Evolutionary conservation across 2,797 vertebrate genomes (phyloP), one percentile per base, ranked within the genome.

Genomic region (Falco concolor): DNA sequence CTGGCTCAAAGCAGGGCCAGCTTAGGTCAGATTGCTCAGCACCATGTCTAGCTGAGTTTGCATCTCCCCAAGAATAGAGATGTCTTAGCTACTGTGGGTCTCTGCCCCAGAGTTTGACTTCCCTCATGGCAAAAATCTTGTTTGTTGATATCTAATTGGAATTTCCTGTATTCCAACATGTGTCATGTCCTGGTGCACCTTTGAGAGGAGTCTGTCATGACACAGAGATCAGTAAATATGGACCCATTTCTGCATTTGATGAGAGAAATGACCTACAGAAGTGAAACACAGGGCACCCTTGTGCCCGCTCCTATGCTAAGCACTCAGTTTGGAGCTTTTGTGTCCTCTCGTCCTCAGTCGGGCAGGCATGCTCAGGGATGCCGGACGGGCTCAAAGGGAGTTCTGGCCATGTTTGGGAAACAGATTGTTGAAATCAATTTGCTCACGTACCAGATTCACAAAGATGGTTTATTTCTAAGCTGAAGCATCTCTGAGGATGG

Each of bases 261-360:
- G 5, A 4, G 0, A 49, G 24, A 60, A 88, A 67, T 36, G 16
- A 52, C 8, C 17, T 28, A 5, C 34, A 52, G 64, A 88, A 56
- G 23, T 5, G 38, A 80, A 94, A 60, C 4, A 0, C 18, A 27
- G 21, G 27, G 13, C 38, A 18, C 5, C 5, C 28, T 56, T 52
- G 10, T 36, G 49, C 25, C 34, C 14, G 12, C 3, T 70, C 14
- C 24, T 22, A 1, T 12, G 1, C 6, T 34, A 18, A 40, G 27
- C 2, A 2, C 67, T 63, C 0, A 0, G 4, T 60, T 19, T 65
- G 70, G 32, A 28, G 6, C 2, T 52, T 5, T 17, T 77, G 30
- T 1, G 1, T 21, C 1, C 7, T 65, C 32, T 49, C 3, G 1
- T 16, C 21, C 49, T 70, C 2, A 2, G 28, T 9, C 17, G 18